Conservation (phyloP, 2,113 vertebrate species). For the Charadrius vociferus region DNA sequence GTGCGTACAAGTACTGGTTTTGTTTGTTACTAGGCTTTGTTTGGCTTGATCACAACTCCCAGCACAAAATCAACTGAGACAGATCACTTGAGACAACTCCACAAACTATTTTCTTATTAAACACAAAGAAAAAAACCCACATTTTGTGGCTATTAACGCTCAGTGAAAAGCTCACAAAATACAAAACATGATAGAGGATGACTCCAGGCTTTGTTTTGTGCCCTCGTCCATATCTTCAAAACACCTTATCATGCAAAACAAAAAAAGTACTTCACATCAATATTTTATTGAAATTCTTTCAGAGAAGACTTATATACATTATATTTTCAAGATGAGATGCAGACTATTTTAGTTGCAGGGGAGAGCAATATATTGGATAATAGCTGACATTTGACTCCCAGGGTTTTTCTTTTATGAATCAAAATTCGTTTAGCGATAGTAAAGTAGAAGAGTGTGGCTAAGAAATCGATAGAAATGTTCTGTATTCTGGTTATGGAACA, state of each 20-base stretch:
- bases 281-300: conserved; percentile 79
- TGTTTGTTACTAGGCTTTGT: neutral
- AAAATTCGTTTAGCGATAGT: conserved; percentile 75
- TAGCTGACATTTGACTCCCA: conserved; percentile 71
- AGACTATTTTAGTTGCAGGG: conserved; percentile 63
- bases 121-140: neutral
- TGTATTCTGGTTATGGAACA: conserved; percentile 62
- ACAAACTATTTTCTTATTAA: neutral
- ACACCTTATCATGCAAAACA: conserved; percentile 52
- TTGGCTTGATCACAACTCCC: neutral
- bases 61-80: neutral
- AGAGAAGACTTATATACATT: conserved; percentile 60
- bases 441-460: conserved; percentile 53
- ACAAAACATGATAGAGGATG: neutral
- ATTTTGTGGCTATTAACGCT: neutral
- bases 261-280: conserved; percentile 64
- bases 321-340: conserved; percentile 65
- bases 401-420: conserved; percentile 73
- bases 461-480: conserved; percentile 71
- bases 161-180: neutral
- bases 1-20: neutral
- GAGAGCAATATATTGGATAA: conserved; percentile 69
- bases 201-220: neutral
- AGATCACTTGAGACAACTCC: neutral
- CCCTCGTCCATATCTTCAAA: conserved; percentile 34